Evolutionary conservation across 2,113 vertebrate species (phyloP).

Genomic region (Otocyon megalotis): DNA sequence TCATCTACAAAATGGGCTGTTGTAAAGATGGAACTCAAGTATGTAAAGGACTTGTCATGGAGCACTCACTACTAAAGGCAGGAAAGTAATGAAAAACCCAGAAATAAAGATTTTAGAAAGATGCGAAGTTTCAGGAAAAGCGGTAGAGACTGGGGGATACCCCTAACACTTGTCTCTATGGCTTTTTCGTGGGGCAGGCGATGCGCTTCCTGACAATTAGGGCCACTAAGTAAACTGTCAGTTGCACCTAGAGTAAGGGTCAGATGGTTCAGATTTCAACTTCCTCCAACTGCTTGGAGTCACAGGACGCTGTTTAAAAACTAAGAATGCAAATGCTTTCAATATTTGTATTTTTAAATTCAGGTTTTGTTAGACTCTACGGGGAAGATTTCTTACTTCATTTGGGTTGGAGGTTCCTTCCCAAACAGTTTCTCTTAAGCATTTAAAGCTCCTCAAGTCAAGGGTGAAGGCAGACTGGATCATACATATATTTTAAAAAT

Average conservation of each 20-base stretch:
- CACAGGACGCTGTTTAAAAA: neutral
- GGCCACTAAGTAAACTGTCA: neutral
- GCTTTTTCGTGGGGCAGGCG: neutral
- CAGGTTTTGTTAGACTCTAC: neutral
- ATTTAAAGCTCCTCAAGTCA: neutral
- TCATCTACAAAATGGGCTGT: neutral
- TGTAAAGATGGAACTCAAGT: fast-evolving
- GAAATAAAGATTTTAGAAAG: neutral
- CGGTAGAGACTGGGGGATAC: neutral
- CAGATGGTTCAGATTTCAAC: neutral
- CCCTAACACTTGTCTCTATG: neutral
- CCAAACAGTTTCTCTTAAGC: neutral
- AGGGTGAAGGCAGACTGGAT: neutral
- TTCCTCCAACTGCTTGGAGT: neutral
- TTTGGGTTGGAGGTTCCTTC: neutral
- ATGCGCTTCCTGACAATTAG: neutral
- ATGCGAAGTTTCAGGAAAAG: neutral
- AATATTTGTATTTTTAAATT: neutral
- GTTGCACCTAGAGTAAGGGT: slow-evolving; percentile 16
- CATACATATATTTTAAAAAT: neutral
- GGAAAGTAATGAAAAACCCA: neutral
- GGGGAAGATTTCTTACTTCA: neutral
- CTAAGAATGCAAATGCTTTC: neutral
- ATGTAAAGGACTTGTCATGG: neutral
- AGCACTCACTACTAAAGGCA: too few species aligned